Base-by-base conservation (phyloP, 2,888 invertebrate species). In the Blastobasis adustella region DNA sequence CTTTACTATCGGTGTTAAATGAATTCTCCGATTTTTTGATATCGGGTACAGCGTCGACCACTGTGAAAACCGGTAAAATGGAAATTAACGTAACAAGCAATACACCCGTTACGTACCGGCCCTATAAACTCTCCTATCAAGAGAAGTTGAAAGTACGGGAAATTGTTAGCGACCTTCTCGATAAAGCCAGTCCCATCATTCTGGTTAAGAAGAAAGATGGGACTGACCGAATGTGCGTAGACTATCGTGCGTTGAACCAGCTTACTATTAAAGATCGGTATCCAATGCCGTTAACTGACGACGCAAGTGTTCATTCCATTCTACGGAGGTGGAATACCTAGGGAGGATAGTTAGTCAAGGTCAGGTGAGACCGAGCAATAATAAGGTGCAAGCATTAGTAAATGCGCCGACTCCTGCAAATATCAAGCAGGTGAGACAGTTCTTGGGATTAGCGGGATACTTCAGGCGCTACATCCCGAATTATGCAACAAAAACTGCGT, bases 261-360 rank as follows among this genome's bases (percentile, higher is more conserved):
- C 58, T 52, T 53, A 67, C 65, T 1, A 45, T 68, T 4, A 65
- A 64, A 50, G n/a, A n/a, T n/a, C n/a, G n/a, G n/a, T n/a, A n/a
- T n/a, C n/a, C n/a, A n/a, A n/a, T n/a, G n/a, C n/a, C 64, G 0
- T 23, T 64, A n/a, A 65, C 69, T 6, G 66, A 71, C 23, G 70
- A 72, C 45, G 53, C 0, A 55, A 55, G 36, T 55, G 55, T 42
- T 9, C 10, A 8, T 52, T 55, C 43, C 45, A 52, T 45, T 42
- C 49, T 46, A 50, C 4, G 1, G 0, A n/a, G 1, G 49, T 57
- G n/a, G 47, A 6, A 0, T 57, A 55, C n/a, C n/a, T n/a, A n/a
- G n/a, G n/a, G n/a, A n/a, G n/a, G n/a, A n/a, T n/a, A n/a, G n/a
- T n/a, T n/a, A n/a, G n/a, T n/a, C n/a, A n/a, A n/a, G n/a, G n/a